Evolutionary conservation across 2,797 vertebrate species (phyloP), one percentile per base, ranked within the genome.

Genomic region (Enteromius afrohamiltoni): DNA sequence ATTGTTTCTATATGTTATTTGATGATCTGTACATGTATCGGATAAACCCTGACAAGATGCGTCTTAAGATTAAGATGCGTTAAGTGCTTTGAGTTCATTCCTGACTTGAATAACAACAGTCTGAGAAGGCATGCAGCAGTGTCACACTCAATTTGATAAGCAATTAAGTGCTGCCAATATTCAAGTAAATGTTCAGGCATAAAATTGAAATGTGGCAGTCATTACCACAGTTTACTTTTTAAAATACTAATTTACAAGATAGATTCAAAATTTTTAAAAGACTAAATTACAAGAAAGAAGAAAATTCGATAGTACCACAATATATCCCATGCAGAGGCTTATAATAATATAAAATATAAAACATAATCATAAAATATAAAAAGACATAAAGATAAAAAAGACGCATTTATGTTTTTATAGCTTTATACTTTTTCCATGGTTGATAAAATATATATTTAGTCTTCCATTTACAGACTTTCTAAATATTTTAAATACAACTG

Each of bases 121-220:
- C 68, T 76, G 31, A 86, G 78, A 70, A 77, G 65, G 60, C 85
- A 80, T 70, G 86, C 79, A 78, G 71, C 16, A 40, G 68, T 77
- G 49, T 85, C 73, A 62, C 40, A 47, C 79, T 82, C 64, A 40
- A 80, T 86, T 88, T 88, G 85, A 87, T 83, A 85, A 85, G 83
- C 77, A 86, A 83, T 87, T 86, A 80, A 45, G 45, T 79, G 65
- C 53, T 73, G 67, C 31, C n/a, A 65, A 85, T 85, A 85, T 76
- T 81, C 60, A 81, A 83, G 74, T 76, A 75, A 77, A 88, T 81
- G 78, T 74, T 85, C 80, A 84, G 70, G 79, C 75, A 84, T 86
- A 37, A 83, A 74, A 71, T 81, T 86, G 53, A 80, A 79, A 60
- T 49, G 34, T 67, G 37, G 37, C 64, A 78, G 77, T 85, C 51